These are phyloP conservation scores for Coilia nasus DNA, from an alignment of 2,797 vertebrate species.

Conservation along the genomic window DNA sequence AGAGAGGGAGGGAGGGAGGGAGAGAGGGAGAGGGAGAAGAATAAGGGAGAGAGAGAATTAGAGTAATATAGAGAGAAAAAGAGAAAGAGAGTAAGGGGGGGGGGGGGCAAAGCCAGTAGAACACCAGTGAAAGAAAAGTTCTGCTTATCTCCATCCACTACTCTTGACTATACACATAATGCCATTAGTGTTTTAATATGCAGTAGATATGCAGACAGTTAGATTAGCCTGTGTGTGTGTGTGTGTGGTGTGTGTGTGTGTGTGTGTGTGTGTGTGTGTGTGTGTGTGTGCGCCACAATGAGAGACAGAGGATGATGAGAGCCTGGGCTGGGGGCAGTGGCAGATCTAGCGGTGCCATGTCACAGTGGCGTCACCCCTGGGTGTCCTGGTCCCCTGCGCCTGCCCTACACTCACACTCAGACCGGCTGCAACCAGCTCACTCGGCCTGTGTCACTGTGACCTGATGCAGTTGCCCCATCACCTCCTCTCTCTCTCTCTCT, in stretches of 20 bases:
- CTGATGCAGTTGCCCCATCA: background rate
- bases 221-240: conserved; percentile 26
- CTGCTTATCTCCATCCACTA: background rate
- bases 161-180: background rate
- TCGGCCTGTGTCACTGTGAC: background rate
- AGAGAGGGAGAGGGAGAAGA: conserved; percentile 37
- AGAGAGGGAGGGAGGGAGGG: conserved; percentile 34
- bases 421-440: background rate
- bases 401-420: background rate
- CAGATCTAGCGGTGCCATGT: background rate
- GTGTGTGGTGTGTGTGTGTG: conserved; percentile 48
- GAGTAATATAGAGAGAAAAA: background rate
- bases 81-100: background rate
- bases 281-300: background rate
- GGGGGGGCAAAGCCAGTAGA: background rate
- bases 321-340: background rate
- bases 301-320: no score
- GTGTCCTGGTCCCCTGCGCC: background rate
- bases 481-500: conserved; percentile 1
- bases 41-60: no score
- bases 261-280: conserved; percentile 30
- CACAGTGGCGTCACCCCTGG: background rate
- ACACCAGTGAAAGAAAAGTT: background rate
- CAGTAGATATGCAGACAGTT: background rate
- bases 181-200: background rate